Base-by-base conservation (phyloP, 1,140 invertebrate species). In the Heliconius congener region DNA sequence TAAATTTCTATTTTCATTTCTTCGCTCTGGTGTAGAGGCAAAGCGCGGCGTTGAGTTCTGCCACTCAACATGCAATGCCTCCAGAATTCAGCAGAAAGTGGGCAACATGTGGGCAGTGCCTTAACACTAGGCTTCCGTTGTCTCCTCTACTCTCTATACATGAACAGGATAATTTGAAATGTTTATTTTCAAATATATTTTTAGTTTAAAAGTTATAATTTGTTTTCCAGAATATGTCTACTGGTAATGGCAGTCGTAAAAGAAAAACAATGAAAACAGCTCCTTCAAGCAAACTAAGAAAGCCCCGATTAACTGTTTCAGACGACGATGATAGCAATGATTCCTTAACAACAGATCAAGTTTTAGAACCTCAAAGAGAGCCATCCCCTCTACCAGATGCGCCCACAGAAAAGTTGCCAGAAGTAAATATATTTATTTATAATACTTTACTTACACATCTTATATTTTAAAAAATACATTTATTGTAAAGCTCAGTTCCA, bases 301-400 rank as follows among this genome's bases (percentile, higher is more conserved):
- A 88, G 73, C 82, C 82, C 0, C 85, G 83, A 42, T 89, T 86
- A 78, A 85, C 82, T 23, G 34, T 84, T 0, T 88, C 88, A 23
- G 89, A 91, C n/a, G 90, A 91, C 73, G 90, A 93, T 19, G 90
- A 91, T 55, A 93, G 89, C 77, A 86, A 87, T 39, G 88, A 88
- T 46, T 91, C 90, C n/a, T 73, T 79, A 18, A 30, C 79, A n/a
- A 85, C 86, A 2, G 84, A 87, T 2, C 86, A 86, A 55, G 73
- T 76, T 9, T 85, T 80, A 55, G 87, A 87, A n/a, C 78, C 83
- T 52, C 77, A 81, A 50, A 79, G 84, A 73, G 82, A 82, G 19
- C 86, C 85, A 4, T 87, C 88, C 1, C 89, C 90, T 0, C 77
- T 90, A 60, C 81, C 79, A 1, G 88, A 91, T 55, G 89, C 88